Percentiles rank a stretch among this genome's conserved stretches.
Conservation (phyloP, 2,888 invertebrate species). For the Hyalella azteca region DNA sequence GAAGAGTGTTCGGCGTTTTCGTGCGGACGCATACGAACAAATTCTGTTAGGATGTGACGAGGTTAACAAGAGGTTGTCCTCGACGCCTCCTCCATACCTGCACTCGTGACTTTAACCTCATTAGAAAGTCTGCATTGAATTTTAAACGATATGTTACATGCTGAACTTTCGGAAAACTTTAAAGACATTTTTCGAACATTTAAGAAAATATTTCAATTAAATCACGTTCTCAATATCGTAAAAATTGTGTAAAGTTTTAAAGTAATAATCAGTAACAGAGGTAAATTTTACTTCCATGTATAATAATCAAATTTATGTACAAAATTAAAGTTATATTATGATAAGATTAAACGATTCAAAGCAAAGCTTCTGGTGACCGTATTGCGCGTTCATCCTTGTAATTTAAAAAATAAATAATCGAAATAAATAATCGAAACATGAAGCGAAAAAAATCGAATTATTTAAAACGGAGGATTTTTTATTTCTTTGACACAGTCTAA, state of each 20-base stretch:
- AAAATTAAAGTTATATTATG: background rate
- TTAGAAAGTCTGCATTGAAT: background rate
- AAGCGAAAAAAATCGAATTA: background rate
- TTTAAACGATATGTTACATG: background rate
- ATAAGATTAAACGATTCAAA: background rate
- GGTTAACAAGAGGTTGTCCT: background rate
- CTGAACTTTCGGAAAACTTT: background rate
- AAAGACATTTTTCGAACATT: background rate
- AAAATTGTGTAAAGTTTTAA: background rate
- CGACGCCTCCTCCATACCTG: background rate
- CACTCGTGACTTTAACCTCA: background rate
- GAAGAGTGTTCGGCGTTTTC: background rate
- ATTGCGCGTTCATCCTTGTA: background rate
- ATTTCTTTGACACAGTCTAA: background rate
- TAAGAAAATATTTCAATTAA: background rate
- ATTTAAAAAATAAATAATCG: background rate
- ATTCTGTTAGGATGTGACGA: background rate
- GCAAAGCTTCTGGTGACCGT: background rate
- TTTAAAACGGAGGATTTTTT: background rate
- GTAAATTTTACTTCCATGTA: background rate
- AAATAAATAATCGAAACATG: background rate
- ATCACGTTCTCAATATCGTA: background rate
- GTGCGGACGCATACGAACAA: constrained; percentile 6
- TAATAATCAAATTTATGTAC: background rate
- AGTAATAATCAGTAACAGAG: background rate